phyloP scores from a whole-genome alignment of 2,888 invertebrate species.

The Melitaea athalia region DNA sequence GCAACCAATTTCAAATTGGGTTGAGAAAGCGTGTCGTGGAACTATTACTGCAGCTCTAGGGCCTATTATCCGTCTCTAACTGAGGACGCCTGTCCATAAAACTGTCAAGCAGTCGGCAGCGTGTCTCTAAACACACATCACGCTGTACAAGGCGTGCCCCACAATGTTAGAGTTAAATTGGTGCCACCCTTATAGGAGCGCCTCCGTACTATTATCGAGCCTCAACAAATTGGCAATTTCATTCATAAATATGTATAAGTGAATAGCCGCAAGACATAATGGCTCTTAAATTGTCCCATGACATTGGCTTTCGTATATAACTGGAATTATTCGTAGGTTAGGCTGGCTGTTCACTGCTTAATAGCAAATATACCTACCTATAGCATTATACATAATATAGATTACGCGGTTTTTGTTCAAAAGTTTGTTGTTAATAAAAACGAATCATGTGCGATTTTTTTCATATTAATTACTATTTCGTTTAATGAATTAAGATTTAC shows the following conservation, averaged over 20 bases:
- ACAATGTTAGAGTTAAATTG: conserved; percentile 59
- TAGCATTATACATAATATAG: no score
- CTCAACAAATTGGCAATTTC: conserved; percentile 56
- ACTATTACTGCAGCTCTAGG: conserved; percentile 32
- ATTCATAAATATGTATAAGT: conserved; percentile 72
- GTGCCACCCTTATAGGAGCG: conserved; percentile 58
- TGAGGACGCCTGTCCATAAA: conserved; percentile 30
- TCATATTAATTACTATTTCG: no score
- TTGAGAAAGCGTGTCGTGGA: conserved; percentile 33
- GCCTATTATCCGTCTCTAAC: conserved; percentile 32
- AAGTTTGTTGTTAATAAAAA: no score
- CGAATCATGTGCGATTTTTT: no score
- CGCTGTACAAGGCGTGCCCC: conserved; percentile 47
- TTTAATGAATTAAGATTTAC: no score
- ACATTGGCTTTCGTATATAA: conserved; percentile 39
- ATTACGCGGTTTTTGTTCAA: no score
- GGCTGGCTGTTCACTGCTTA: background rate
- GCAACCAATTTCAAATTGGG: conserved; percentile 26
- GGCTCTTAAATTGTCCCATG: conserved; percentile 67
- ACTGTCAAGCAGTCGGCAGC: conserved; percentile 35
- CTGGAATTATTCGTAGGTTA: conserved; percentile 9
- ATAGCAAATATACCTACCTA: background rate
- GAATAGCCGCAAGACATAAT: conserved; percentile 65
- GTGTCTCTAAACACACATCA: conserved; percentile 40
- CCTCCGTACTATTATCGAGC: conserved; percentile 14